phyloP scores from a whole-genome alignment of 2,797 vertebrate genomes.

The Crocidura indochinensis region DNA sequence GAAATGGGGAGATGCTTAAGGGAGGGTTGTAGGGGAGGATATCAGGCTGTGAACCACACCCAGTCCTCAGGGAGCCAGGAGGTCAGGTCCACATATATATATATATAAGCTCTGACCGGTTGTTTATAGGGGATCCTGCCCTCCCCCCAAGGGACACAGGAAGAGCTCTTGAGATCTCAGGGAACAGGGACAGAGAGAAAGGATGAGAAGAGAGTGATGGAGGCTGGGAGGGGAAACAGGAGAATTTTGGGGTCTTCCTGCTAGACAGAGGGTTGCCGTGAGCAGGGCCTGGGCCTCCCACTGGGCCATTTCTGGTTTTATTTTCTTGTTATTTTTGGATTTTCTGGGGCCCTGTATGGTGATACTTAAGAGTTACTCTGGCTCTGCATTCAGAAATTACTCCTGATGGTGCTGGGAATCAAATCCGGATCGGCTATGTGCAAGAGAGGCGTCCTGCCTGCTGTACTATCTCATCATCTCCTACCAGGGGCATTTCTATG shows the following conservation, averaged over 20 bases:
- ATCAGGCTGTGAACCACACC: neutral
- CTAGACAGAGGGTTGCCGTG: too few species aligned
- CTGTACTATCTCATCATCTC: too few species aligned
- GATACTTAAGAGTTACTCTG: neutral
- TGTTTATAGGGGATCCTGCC: neutral
- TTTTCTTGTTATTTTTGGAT: too few species aligned
- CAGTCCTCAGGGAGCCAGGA: neutral
- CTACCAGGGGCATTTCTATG: neutral
- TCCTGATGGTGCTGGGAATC: too few species aligned
- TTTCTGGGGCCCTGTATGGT: neutral
- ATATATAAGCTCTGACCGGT: neutral
- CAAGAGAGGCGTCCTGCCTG: too few species aligned
- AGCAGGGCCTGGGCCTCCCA: neutral
- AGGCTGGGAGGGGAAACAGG: neutral
- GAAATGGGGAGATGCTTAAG: neutral
- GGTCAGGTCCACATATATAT: neutral
- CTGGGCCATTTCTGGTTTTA: too few species aligned
- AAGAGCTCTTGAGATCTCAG: neutral
- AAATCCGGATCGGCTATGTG: too few species aligned
- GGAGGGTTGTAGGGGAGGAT: neutral
- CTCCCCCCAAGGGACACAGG: neutral
- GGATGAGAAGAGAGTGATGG: neutral
- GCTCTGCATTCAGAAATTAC: too few species aligned
- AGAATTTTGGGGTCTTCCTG: too few species aligned
- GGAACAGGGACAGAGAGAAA: neutral